Base-by-base conservation (phyloP, 2,888 invertebrate genomes). In the Pelosia muscerda region DNA sequence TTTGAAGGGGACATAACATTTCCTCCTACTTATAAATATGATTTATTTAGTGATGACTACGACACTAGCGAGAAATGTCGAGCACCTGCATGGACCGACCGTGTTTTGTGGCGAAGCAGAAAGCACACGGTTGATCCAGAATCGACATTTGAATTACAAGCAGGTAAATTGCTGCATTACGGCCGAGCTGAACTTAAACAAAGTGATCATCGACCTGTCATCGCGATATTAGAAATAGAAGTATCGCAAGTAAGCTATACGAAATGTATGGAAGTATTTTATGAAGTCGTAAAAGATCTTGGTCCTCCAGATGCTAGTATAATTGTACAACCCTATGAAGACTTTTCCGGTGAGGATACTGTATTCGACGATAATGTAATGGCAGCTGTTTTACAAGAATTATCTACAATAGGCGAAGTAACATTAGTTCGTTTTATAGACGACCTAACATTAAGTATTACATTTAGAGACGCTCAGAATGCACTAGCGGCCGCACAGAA, bases 31-130 rank as follows among this genome's bases (percentile, higher is more conserved):
- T 99, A 99, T 91, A 99, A 99, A 89, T 99, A 99, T 88, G 99
- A 99, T 94, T 95, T 99, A 67, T 99, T 99, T 89, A 99, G 99
- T 83, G 99, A 99, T 89, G 99, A 99, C 92, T 99, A 99, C 88
- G 99, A 99, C 90, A 99, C 99, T 0, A 99, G 99, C 87, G 99
- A 99, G 89, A 99, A 99, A 92, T 97, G 97, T 86, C 96, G 99
- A 69, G 98, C 98, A 1, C 99, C 99, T 0, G 99, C 99, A 6
- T 99, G 99, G 99, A 99, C 99, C 0, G 99, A 99, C 92, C 95
- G 99, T 73, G 96, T 99, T n/a, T 94, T 99, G 69, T 99, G 99
- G 98, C 97, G 97, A 86, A 96, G 98, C 71, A 95, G 97, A 78
- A 97, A 96, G 85, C 96, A 97, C 68, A 95, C 97, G 26, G 95